These are phyloP conservation scores for Odontesthes bonariensis DNA, from an alignment of 2,113 vertebrate genomes.

Conservation along the genomic window DNA sequence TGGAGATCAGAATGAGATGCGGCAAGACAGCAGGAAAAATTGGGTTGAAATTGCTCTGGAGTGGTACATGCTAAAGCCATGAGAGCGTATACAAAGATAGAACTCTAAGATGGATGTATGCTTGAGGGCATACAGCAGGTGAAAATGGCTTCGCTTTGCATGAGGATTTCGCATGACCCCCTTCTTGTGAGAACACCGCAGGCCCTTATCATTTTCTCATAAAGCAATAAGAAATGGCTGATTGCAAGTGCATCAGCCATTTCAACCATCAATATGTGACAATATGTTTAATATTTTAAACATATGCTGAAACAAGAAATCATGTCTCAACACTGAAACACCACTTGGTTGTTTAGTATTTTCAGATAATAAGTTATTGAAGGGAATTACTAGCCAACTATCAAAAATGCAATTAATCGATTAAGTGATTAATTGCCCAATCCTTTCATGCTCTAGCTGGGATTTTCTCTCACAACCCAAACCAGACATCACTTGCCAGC, in stretches of 20 bases:
- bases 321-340: background rate
- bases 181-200: background rate
- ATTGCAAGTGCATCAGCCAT: background rate
- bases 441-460: background rate
- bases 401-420: background rate
- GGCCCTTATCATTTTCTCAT: background rate
- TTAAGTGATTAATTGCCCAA: background rate
- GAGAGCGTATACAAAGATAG: slow-evolving; percentile 32
- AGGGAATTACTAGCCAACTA: background rate
- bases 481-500: background rate
- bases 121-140: slow-evolving; percentile 1
- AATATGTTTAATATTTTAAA: background rate
- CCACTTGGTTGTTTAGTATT: background rate
- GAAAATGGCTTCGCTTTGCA: slow-evolving; percentile 12
- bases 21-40: slow-evolving; percentile 56
- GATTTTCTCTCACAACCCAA: background rate
- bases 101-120: slow-evolving; percentile 44
- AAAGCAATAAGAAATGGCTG: background rate
- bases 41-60: slow-evolving; percentile 64
- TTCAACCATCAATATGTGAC: too few species aligned
- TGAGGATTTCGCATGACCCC: slow-evolving; percentile 6
- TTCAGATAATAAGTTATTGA: background rate
- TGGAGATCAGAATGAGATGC: slow-evolving; percentile 57
- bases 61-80: slow-evolving; percentile 53
- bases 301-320: background rate